Conservation (phyloP, 1,140 invertebrate species). For the Drepana arcuata region DNA sequence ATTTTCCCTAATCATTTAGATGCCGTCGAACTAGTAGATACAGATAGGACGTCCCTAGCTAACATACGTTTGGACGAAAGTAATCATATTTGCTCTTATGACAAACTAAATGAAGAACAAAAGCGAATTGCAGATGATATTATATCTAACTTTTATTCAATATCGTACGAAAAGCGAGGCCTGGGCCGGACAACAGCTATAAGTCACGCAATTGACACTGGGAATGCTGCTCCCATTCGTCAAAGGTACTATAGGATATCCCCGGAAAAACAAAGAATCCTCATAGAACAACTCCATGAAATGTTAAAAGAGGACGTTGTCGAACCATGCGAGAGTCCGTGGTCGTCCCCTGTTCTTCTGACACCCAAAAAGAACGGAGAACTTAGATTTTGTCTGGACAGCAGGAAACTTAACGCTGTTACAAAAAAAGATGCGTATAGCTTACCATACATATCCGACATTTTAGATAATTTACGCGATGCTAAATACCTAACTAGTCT, state of each 20-base stretch:
- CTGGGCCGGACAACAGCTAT: neutral
- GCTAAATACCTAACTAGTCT: neutral
- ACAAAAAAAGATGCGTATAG: constrained; percentile 1
- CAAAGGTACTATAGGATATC: neutral
- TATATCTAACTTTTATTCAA: neutral
- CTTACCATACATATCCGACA: constrained; percentile 1
- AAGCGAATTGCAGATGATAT: neutral
- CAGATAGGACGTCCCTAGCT: too few species aligned
- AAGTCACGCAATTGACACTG: neutral
- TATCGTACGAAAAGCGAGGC: neutral
- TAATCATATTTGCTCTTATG: too few species aligned
- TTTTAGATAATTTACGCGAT: neutral
- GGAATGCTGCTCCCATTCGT: neutral
- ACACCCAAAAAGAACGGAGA: neutral
- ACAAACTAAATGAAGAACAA: neutral
- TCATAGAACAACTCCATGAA: neutral
- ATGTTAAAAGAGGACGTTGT: neutral
- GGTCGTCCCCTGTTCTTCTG: neutral
- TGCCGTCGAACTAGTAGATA: too few species aligned
- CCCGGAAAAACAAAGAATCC: neutral
- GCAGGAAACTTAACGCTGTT: neutral
- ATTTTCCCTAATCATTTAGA: too few species aligned
- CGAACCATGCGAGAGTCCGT: neutral
- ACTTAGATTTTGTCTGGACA: neutral
- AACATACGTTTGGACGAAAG: too few species aligned